Base-by-base conservation (phyloP, 1,140 invertebrate genomes). In the Anoplophora glabripennis region DNA sequence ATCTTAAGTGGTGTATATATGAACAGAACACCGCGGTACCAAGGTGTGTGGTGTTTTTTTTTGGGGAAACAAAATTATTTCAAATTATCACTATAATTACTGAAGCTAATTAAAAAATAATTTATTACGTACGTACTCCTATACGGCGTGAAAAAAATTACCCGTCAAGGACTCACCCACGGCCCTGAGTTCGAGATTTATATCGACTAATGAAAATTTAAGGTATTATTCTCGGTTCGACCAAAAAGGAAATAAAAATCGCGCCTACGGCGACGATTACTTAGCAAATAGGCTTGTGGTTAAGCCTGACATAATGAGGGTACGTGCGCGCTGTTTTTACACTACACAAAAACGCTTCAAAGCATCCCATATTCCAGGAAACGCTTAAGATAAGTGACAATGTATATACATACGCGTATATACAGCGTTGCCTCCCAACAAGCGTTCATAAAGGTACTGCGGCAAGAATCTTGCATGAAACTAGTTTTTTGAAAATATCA, bases 301-400 rank as follows among this genome's bases (percentile, higher is more conserved):
- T 53, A 40, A 38, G 10, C 15, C 49, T 21, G 49, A 37, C 49
- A 53, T 36, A 53, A 53, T 53, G 49, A 53, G 49, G 49, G 40
- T 53, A 36, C 21, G 21, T 28, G 21, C 21, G 21, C 21, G 5
- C 21, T 3, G 21, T 28, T 28, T 28, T 28, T 28, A 28, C 21
- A 28, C 2, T 28, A 28, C 21, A 28, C 21, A 28, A 28, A 28
- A 28, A 28, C 21, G 21, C 21, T 28, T 28, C 21, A 28, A 28
- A 28, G 21, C 21, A 28, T 28, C 21, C 5, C 21, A 28, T 28
- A 28, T 28, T 28, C 21, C 21, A 28, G 21, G 21, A 28, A 28
- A 28, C 21, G 2, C 21, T 28, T 28, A 28, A 28, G 21, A 5
- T 28, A 28, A 28, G 21, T 28, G 5, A 28, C 21, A 28, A 28